A percentile compares a stretch with the other conserved stretches of the same genome.
These are phyloP conservation scores for Clanis bilineata DNA, from an alignment of 2,888 invertebrate species.

Conservation along the genomic window DNA sequence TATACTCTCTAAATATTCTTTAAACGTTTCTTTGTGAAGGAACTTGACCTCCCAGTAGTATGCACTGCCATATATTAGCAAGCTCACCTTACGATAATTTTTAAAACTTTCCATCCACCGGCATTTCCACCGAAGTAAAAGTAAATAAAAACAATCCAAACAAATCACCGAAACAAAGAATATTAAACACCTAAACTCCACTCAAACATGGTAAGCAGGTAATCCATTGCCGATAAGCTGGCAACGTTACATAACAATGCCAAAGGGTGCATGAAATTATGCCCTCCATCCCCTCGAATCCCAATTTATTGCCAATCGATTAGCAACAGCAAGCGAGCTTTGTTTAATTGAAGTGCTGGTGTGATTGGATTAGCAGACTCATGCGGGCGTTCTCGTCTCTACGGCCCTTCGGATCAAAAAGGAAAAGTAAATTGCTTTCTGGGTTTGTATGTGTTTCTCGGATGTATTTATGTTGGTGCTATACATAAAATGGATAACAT, in stretches of 20 bases:
- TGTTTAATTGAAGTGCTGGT: conserved; percentile 69
- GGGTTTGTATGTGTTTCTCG: conserved; percentile 17
- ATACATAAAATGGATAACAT: neutral
- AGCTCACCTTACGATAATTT: too few species aligned
- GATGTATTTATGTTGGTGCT: neutral
- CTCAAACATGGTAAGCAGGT: conserved; percentile 8
- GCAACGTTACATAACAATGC: conserved; percentile 20
- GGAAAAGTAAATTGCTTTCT: conserved; percentile 35
- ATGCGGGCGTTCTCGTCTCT: conserved; percentile 36
- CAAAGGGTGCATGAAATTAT: conserved; percentile 60
- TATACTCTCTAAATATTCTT: too few species aligned
- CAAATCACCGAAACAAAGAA: neutral
- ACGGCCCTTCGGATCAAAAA: conserved; percentile 45
- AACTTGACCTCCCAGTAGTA: too few species aligned
- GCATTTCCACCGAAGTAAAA: neutral
- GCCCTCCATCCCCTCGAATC: conserved; percentile 50
- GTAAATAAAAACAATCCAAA: neutral
- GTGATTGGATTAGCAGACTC: conserved; percentile 65
- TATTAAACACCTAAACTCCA: neutral
- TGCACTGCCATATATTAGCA: too few species aligned
- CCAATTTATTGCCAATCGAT: conserved; percentile 69
- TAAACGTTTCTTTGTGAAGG: too few species aligned
- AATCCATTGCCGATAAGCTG: conserved; percentile 19
- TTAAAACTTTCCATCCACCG: too few species aligned
- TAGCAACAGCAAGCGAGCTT: conserved; percentile 64